These are phyloP conservation scores for Cyanoramphus novaezelandiae DNA, from an alignment of 2,113 vertebrate genomes.

Conservation along the genomic window DNA sequence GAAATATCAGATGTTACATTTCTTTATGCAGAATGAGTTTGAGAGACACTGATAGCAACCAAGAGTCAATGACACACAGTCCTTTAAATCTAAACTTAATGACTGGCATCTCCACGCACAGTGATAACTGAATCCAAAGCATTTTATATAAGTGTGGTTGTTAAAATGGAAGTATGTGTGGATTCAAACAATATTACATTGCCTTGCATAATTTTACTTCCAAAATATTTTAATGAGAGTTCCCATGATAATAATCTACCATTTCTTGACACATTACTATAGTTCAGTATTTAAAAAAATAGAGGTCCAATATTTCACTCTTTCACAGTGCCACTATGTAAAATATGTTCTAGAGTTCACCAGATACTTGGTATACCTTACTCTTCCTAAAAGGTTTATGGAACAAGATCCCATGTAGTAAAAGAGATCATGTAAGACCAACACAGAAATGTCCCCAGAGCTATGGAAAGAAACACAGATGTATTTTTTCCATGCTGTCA, in stretches of 20 bases:
- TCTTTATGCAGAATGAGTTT: background rate
- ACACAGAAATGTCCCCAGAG: conserved; percentile 78
- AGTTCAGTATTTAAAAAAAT: background rate
- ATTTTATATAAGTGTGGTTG: background rate
- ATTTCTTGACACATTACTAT: background rate
- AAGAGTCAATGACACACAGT: background rate
- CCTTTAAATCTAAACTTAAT: conserved; percentile 9
- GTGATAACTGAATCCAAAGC: background rate
- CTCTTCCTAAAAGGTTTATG: conserved; percentile 66
- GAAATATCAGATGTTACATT: conserved; percentile 45
- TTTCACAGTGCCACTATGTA: background rate
- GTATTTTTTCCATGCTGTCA: conserved; percentile 83
- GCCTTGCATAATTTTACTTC: background rate
- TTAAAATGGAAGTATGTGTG: background rate
- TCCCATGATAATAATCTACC: background rate
- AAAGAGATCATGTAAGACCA: conserved; percentile 64
- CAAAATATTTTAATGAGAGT: background rate
- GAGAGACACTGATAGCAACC: conserved; percentile 10
- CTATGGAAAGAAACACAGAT: conserved; percentile 83
- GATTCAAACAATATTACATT: background rate
- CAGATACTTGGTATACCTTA: conserved; percentile 57
- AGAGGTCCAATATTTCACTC: background rate
- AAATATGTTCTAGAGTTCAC: conserved; percentile 55
- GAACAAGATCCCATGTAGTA: conserved; percentile 80
- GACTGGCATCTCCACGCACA: background rate